These are phyloP conservation scores for Bombus vancouverensis DNA, from an alignment of 1,140 invertebrate species.

Conservation along the genomic window DNA sequence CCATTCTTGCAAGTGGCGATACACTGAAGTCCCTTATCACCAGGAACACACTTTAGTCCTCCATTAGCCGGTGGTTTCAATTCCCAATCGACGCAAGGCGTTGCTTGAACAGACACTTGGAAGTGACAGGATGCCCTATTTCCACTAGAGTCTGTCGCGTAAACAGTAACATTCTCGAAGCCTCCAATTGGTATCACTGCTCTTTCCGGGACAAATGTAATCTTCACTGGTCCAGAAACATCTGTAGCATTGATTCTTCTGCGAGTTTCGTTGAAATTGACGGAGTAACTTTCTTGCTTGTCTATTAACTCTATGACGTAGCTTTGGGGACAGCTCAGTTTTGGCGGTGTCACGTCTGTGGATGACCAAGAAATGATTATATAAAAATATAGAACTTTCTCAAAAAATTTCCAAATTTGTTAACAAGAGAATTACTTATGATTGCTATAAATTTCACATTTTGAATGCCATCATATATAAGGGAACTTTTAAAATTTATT, in stretches of 20 bases:
- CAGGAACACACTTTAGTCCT: constrained; percentile 92
- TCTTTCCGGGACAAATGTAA: constrained; percentile 92
- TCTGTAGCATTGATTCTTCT: constrained; percentile 93
- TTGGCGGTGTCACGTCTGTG: constrained; percentile 95
- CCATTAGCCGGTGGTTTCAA: constrained; percentile 93
- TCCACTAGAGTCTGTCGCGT: constrained; percentile 93
- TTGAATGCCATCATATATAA: too few species aligned
- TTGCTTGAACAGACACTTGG: constrained; percentile 96
- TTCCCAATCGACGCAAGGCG: constrained; percentile 97
- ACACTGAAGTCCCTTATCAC: constrained; percentile 92
- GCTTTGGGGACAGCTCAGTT: constrained; percentile 96
- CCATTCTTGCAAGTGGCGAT: constrained; percentile 96
- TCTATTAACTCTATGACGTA: constrained; percentile 96
- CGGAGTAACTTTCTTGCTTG: constrained; percentile 93
- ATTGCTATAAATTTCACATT: too few species aligned
- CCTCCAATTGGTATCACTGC: constrained; percentile 94
- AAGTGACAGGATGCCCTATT: constrained; percentile 96
- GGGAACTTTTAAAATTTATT: too few species aligned
- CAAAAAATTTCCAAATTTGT: background rate
- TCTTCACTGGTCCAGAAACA: constrained; percentile 92
- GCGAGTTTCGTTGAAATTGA: constrained; percentile 96
- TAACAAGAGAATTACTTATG: background rate
- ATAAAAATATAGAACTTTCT: background rate
- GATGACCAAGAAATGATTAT: background rate
- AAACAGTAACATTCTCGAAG: constrained; percentile 97